phyloP scores from a whole-genome alignment of 2,113 vertebrate genomes.

The Gallinago media region DNA sequence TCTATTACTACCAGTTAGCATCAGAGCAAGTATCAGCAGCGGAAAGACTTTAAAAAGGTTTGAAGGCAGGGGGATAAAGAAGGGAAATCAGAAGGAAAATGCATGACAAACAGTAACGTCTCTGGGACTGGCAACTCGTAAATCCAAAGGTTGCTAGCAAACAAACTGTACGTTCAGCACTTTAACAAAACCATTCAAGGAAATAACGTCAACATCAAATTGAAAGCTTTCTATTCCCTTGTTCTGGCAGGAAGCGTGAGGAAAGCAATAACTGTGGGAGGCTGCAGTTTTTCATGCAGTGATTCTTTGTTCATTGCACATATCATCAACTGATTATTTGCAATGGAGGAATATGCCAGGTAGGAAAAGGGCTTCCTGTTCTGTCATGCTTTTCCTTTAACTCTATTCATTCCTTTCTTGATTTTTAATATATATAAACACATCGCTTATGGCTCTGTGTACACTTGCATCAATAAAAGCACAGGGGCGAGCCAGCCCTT shows the following conservation, averaged over 20 bases:
- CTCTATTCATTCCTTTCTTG: background rate
- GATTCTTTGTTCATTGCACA: constrained; percentile 31
- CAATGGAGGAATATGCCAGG: background rate
- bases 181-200: constrained; percentile 58
- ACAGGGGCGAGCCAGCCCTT: background rate
- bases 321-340: background rate
- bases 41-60: constrained; percentile 48
- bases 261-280: constrained; percentile 31
- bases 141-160: constrained; percentile 58
- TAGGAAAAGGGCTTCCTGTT: background rate
- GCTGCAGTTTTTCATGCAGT: constrained; percentile 43
- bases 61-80: constrained; percentile 44
- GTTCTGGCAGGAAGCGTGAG: constrained; percentile 18
- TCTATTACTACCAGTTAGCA: constrained; percentile 58
- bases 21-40: background rate
- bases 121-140: constrained; percentile 46
- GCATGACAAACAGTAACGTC: constrained; percentile 56
- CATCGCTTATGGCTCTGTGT: background rate
- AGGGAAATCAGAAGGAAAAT: constrained; percentile 59
- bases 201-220: constrained; percentile 42
- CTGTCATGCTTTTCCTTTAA: background rate
- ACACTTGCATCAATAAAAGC: background rate
- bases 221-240: constrained; percentile 48
- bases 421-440: background rate
- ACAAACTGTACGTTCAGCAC: constrained; percentile 54